Evolutionary conservation across 1,140 invertebrate species (phyloP).

Genomic region (Anastatus disparis): DNA sequence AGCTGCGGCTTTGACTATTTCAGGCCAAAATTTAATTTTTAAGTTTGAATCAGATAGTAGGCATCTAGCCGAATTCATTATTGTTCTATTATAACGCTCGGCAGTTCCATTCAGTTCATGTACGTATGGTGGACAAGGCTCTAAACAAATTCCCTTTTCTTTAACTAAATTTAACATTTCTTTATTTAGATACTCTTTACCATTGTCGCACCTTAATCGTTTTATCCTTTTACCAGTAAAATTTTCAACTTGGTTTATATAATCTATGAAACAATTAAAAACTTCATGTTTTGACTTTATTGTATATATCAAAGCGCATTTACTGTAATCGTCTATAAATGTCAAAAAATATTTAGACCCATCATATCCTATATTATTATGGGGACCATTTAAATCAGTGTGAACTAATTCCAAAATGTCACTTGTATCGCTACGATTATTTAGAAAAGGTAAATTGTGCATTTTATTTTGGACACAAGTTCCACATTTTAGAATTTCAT

Average conservation of each 20-base stretch:
- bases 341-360: neutral
- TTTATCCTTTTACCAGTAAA: neutral
- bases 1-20: conserved; percentile 36
- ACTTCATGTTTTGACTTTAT: neutral
- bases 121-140: conserved; percentile 37
- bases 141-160: conserved; percentile 38
- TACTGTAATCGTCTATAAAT: conserved; percentile 5
- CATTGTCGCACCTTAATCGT: conserved; percentile 17
- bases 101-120: conserved; percentile 40
- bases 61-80: conserved; percentile 43
- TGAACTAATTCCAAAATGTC: conserved; percentile 1
- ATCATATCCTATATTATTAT: neutral
- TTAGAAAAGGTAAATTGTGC: neutral
- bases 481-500: neutral
- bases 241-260: conserved; percentile 4
- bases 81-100: conserved; percentile 42
- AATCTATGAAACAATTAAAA: neutral
- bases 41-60: conserved; percentile 46
- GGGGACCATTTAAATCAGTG: neutral
- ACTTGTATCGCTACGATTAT: neutral
- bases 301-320: neutral
- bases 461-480: conserved; percentile 13
- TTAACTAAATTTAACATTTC: conserved; percentile 33
- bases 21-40: conserved; percentile 54
- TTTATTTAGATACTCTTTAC: conserved; percentile 43